Percentiles rank a stretch among this genome's conserved stretches.
These are phyloP conservation scores for Trichopria drosophilae DNA, from an alignment of 2,888 invertebrate genomes.

Conservation along the genomic window DNA sequence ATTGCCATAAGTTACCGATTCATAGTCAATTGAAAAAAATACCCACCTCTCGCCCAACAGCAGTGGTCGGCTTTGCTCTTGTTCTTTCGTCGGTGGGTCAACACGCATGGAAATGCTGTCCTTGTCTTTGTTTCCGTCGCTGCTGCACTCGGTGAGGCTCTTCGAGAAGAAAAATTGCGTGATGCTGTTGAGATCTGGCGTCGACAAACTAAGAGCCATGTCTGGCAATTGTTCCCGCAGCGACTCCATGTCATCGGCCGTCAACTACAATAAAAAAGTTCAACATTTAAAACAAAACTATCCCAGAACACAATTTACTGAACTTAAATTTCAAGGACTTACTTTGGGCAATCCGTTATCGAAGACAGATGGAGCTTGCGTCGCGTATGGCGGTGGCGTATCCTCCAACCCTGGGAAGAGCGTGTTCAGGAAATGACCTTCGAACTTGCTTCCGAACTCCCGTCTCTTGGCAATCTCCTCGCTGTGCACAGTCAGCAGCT, in stretches of 20 bases:
- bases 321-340: constrained; percentile 38
- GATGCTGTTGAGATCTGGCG: constrained; percentile 71
- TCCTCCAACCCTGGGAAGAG: constrained; percentile 92
- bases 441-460: constrained; percentile 76
- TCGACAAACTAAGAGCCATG: constrained; percentile 66
- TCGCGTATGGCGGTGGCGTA: constrained; percentile 79
- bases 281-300: not conserved
- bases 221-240: constrained; percentile 71
- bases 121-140: constrained; percentile 49
- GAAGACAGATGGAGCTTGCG: constrained; percentile 75
- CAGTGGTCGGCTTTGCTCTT: constrained; percentile 39
- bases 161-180: constrained; percentile 73
- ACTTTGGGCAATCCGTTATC: constrained; percentile 73
- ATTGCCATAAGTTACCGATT: not conserved
- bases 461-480: constrained; percentile 80
- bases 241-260: constrained; percentile 64
- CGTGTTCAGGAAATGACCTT: constrained; percentile 81
- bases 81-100: constrained; percentile 42
- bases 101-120: constrained; percentile 45
- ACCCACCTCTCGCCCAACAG: constrained; percentile 50
- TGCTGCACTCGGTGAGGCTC: constrained; percentile 48
- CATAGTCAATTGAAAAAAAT: not conserved
- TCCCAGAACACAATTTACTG: not conserved
- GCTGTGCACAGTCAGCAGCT: constrained; percentile 76
- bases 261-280: constrained; percentile 48